Evolutionary conservation across 2,888 invertebrate genomes (phyloP), one percentile per base, ranked within the genome.

Genomic region (Eupithecia tripunctaria): DNA sequence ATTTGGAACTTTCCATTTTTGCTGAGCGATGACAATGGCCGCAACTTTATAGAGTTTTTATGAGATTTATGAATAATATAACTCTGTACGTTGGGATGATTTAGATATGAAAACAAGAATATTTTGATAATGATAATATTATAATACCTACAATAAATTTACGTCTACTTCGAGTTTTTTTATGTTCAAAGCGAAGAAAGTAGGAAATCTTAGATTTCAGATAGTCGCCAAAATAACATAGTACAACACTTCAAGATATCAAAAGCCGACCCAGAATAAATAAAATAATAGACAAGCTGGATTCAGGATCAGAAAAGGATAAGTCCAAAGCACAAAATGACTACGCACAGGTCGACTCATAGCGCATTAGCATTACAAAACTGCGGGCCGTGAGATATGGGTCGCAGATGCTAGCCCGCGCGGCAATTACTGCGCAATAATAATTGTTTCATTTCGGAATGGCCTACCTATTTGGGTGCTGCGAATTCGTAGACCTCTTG

Each of bases 301-400:
- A 29, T 60, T 27, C 21, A 32, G 60, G 10, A 32, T 62, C 43
- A 27, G 21, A 38, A 25, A 41, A 64, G 36, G 27, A 63, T 75
- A 75, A 80, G 82, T 80, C 85, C 82, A 79, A 86, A 88, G 86
- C 81, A 84, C 84, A 84, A 86, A 86, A 82, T 82, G 84, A 78
- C 79, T 77, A 67, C 76, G 81, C 83, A 81, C 86, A 84, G 84
- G 82, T 85, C 83, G 83, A 79, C 79, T 78, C 78, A 79, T 70
- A 71, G 73, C 74, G 85, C 83, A 89, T 90, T 89, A 90, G 85
- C 86, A 89, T 92, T 92, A 88, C 92, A 90, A 91, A 91, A 93
- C 88, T 81, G 85, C 88, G 81, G 85, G 83, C 87, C 93, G 92
- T 92, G 93, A 93, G 93, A 94, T 93, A 93, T 93, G 89, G 93